Evolutionary conservation across 2,888 invertebrate species (phyloP).

Genomic region (Xestia rhomboidea): DNA sequence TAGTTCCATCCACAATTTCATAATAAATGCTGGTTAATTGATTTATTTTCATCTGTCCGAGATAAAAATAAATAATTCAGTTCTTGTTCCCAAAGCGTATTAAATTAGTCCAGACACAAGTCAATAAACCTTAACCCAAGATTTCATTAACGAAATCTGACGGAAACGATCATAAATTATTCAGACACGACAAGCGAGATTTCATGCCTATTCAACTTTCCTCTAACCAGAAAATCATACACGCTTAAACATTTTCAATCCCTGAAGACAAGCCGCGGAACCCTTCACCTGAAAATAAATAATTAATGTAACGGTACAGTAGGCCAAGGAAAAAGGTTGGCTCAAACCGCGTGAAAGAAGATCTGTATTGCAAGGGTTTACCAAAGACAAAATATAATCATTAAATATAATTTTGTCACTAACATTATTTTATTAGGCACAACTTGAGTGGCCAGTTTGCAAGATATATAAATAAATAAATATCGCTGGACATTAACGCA

Average conservation of each 20-base stretch:
- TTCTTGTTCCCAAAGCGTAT: too few relatives aligned
- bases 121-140: background rate
- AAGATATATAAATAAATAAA: too few relatives aligned
- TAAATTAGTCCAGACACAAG: background rate
- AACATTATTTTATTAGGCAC: background rate
- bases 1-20: background rate
- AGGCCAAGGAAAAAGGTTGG: conserved; percentile 45
- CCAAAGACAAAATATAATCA: background rate
- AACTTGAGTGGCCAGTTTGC: background rate
- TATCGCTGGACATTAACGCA: too few relatives aligned
- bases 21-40: background rate
- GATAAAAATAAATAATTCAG: too few relatives aligned
- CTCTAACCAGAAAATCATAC: conserved; percentile 38
- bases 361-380: conserved; percentile 8
- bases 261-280: conserved; percentile 18
- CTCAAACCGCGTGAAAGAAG: conserved; percentile 25
- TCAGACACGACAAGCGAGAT: conserved; percentile 5
- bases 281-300: conserved; percentile 49
- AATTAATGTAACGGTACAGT: conserved; percentile 43
- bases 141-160: background rate
- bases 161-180: conserved; percentile 11
- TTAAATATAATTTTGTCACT: background rate
- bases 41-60: background rate
- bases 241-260: conserved; percentile 30
- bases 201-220: conserved; percentile 5